Evolutionary conservation across 2,888 invertebrate species (phyloP).

Genomic region (Monoplex corrugatus): DNA sequence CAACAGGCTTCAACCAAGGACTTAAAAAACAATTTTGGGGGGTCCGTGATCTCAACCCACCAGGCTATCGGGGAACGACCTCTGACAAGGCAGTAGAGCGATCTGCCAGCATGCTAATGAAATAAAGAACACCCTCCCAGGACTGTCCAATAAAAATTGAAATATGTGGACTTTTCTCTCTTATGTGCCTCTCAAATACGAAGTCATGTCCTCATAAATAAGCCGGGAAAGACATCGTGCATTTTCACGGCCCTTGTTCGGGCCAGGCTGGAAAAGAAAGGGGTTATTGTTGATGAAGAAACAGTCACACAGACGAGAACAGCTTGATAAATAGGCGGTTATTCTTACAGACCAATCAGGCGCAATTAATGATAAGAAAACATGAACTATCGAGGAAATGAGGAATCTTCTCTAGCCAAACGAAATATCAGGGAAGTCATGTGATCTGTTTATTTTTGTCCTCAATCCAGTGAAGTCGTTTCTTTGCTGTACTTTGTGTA

Average conservation of each 20-base stretch:
- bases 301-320: background rate
- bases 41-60: too few relatives aligned
- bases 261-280: background rate
- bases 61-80: too few relatives aligned
- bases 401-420: background rate
- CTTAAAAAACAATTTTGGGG: too few relatives aligned
- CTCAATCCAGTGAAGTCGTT: too few relatives aligned
- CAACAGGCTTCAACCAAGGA: too few relatives aligned
- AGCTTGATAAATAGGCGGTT: background rate
- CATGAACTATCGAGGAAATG: background rate
- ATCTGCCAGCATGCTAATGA: conserved; percentile 24
- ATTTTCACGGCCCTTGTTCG: background rate
- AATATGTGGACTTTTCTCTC: conserved; percentile 39
- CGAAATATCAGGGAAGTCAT: too few relatives aligned
- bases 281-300: conserved; percentile 7
- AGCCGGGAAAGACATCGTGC: background rate
- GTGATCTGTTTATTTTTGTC: too few relatives aligned
- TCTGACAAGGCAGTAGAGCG: too few relatives aligned
- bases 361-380: conserved; percentile 20
- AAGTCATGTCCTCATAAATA: conserved; percentile 39
- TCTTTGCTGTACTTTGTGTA: too few relatives aligned
- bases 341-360: conserved; percentile 5
- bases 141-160: conserved; percentile 44
- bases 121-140: background rate
- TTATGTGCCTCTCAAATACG: conserved; percentile 38